Conservation (phyloP, 2,888 invertebrate genomes). For the Apamea anceps region DNA sequence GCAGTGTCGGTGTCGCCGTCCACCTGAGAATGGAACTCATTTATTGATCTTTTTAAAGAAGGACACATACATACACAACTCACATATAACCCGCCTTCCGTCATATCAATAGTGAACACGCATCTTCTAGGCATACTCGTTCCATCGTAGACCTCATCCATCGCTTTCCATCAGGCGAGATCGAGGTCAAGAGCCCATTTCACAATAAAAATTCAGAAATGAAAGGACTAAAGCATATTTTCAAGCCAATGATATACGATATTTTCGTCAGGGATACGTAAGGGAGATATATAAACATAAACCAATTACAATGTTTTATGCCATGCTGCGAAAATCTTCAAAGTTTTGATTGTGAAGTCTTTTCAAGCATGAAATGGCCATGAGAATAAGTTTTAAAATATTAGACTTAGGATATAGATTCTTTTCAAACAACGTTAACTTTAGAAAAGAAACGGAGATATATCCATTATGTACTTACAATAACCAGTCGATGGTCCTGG, state of each 20-base stretch:
- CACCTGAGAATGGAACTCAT: constrained; percentile 85
- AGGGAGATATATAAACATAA: background rate
- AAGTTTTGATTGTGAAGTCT: background rate
- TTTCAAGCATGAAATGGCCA: background rate
- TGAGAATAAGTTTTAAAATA: background rate
- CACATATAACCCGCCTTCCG: background rate
- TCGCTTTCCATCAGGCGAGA: background rate
- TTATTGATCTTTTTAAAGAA: background rate
- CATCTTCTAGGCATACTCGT: background rate
- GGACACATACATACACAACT: background rate
- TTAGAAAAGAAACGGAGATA: background rate
- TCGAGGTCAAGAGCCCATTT: background rate
- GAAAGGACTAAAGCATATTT: background rate
- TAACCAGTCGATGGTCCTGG: constrained; percentile 94
- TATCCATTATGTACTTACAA: constrained; percentile 91
- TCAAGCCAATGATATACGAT: background rate
- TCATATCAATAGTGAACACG: background rate
- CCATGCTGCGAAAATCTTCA: background rate
- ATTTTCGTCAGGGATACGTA: background rate
- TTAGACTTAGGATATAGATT: background rate
- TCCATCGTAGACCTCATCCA: background rate
- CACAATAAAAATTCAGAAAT: background rate
- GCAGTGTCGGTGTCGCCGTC: constrained; percentile 96
- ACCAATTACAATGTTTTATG: background rate
- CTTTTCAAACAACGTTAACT: background rate